phyloP scores from a whole-genome alignment of 2,888 invertebrate genomes.

The Cryptus armator region DNA sequence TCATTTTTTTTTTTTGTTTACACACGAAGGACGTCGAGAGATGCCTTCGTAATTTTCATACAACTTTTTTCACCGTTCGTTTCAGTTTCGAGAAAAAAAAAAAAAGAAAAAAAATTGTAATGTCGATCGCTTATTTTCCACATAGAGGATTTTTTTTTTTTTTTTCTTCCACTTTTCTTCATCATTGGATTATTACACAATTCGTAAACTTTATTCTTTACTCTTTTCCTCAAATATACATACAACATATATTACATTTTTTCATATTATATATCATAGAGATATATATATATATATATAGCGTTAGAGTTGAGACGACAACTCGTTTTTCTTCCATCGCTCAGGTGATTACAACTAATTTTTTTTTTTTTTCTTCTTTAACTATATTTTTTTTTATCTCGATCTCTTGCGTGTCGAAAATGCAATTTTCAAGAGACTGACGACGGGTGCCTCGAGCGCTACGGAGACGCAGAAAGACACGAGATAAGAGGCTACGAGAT shows the following conservation, averaged over 20 bases:
- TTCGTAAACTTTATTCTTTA: constrained; percentile 55
- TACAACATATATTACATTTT: constrained; percentile 60
- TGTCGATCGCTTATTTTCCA: not conserved
- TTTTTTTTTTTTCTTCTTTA: constrained; percentile 6
- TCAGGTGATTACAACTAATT: not conserved
- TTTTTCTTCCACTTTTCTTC: not conserved
- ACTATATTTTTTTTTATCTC: constrained; percentile 79
- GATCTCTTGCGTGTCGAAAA: constrained; percentile 84
- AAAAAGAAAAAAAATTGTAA: not conserved
- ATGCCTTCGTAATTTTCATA: constrained; percentile 30
- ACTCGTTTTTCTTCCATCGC: not conserved
- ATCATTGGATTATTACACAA: constrained; percentile 7
- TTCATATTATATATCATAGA: constrained; percentile 25
- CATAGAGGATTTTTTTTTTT: not conserved
- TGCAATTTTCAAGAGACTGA: constrained; percentile 91
- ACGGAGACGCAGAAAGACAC: constrained; percentile 92
- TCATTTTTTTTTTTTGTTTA: not conserved
- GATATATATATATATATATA: not conserved
- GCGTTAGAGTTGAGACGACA: constrained; percentile 17
- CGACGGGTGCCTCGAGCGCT: constrained; percentile 93
- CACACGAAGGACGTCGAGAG: not conserved
- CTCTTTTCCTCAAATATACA: constrained; percentile 51
- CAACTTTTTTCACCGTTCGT: constrained; percentile 20
- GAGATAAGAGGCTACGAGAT: constrained; percentile 91
- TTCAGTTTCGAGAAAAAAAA: constrained; percentile 20